Base-by-base conservation (phyloP, 2,113 vertebrate species). In the Antennarius striatus region DNA sequence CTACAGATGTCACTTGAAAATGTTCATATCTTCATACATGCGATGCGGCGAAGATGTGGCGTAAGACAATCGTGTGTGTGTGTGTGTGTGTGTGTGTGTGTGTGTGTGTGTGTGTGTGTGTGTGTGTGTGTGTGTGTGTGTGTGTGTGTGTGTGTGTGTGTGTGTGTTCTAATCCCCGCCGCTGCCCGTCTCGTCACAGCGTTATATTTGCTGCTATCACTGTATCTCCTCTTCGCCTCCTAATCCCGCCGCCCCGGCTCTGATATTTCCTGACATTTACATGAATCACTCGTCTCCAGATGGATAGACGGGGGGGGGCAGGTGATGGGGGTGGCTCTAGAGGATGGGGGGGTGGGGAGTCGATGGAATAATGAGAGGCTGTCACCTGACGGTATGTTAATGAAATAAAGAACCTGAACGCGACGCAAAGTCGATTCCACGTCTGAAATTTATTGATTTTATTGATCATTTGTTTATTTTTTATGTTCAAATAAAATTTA, bases 261-360 rank as follows among this genome's bases (percentile, higher is more conserved):
- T 91, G 85, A 88, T 88, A 89, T 90, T 89, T 82, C 69, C 56
- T 91, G 89, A 90, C 89, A 91, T 91, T 91, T 90, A 87, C 84
- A 85, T 86, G 83, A 85, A 88, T 80, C 65, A 13, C 53, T 42
- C 48, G 66, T 75, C 74, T 66, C 9, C 61, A 73, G 68, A 77
- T 45, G 36, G 63, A 81, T 10, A 5, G 55, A 71, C 10, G 9
- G 63, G 22, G 36, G 28, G 16, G 17, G 22, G 22, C 29, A 47
- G 17, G 10, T 3, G 32, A 5, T 10, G 6, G 16, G 3, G 8
- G 45, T 14, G 4, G 3, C 16, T 45, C 17, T 15, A 28, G 29
- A 30, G 50, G 52, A 68, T 12, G 10, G 36, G 28, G 13, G 4
- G 6, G 28, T 3, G 3, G 3, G 4, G 11, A 51, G 5, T 2